Evolutionary conservation across 2,888 invertebrate genomes (phyloP).

Genomic region (Aproaerema taeniolella): DNA sequence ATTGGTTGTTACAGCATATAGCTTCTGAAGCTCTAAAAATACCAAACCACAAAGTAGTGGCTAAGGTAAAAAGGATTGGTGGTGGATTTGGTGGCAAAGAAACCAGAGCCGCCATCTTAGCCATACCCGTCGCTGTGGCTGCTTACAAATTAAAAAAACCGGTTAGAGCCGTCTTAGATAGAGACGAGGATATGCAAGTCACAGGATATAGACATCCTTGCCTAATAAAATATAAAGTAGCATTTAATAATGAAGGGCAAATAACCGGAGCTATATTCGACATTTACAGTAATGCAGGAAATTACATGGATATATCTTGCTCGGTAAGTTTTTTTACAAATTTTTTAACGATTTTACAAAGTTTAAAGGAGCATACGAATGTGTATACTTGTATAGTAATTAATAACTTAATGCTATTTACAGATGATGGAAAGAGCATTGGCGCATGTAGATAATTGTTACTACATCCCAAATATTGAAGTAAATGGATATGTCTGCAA

Average conservation of each 20-base stretch:
- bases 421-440: constrained; percentile 89
- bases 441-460: constrained; percentile 89
- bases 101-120: constrained; percentile 77
- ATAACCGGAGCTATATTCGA: constrained; percentile 80
- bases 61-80: constrained; percentile 87
- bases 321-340: constrained; percentile 60
- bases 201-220: constrained; percentile 90
- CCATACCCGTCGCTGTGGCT: constrained; percentile 83
- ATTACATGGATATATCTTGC: constrained; percentile 83
- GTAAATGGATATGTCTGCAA: constrained; percentile 86
- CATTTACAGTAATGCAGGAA: constrained; percentile 85
- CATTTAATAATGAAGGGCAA: constrained; percentile 82
- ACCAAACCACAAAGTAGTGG: constrained; percentile 81
- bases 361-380: background rate
- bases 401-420: constrained; percentile 22
- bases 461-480: constrained; percentile 84
- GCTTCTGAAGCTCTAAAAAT: constrained; percentile 80
- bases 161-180: constrained; percentile 86
- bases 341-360: background rate
- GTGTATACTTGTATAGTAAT: background rate
- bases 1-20: constrained; percentile 66
- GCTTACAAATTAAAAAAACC: constrained; percentile 84
- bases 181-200: constrained; percentile 91
- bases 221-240: constrained; percentile 85
- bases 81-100: constrained; percentile 96